phyloP scores from a whole-genome alignment of 2,113 vertebrate genomes.

The Nycticorax nycticorax region DNA sequence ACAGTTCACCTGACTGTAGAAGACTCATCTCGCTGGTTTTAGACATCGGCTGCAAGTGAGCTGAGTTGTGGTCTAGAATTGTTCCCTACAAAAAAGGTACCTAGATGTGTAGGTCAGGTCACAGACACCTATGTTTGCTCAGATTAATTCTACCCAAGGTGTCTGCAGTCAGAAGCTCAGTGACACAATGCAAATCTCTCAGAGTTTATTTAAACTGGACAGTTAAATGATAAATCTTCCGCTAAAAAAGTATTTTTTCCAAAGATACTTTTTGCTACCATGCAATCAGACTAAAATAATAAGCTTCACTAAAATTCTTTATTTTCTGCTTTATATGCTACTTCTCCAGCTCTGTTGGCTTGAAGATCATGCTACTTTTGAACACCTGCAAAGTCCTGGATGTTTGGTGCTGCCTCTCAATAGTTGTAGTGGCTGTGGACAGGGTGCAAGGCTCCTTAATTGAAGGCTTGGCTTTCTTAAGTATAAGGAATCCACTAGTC shows the following conservation, averaged over 20 bases:
- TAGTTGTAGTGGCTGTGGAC: not conserved
- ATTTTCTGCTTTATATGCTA: not conserved
- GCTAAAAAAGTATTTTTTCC: not conserved
- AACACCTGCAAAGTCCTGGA: not conserved
- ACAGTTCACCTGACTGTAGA: not conserved
- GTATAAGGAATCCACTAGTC: not conserved
- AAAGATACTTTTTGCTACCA: not conserved
- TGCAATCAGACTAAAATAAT: not conserved
- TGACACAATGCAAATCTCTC: not conserved
- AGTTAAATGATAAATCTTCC: not conserved
- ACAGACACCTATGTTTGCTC: not conserved
- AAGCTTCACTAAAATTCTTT: not conserved
- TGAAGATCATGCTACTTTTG: not conserved
- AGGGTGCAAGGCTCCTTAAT: not conserved
- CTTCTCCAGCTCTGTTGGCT: not conserved
- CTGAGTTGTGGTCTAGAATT: not conserved
- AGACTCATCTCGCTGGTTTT: not conserved
- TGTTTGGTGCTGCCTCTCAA: not conserved
- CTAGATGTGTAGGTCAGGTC: not conserved
- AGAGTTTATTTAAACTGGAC: not conserved
- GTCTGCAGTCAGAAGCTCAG: not conserved
- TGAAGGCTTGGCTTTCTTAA: not conserved
- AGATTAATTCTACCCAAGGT: not conserved
- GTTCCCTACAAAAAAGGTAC: not conserved
- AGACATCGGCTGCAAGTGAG: not conserved